Evolutionary conservation across 2,888 invertebrate species (phyloP).

Genomic region (Cheilosia vulpina): DNA sequence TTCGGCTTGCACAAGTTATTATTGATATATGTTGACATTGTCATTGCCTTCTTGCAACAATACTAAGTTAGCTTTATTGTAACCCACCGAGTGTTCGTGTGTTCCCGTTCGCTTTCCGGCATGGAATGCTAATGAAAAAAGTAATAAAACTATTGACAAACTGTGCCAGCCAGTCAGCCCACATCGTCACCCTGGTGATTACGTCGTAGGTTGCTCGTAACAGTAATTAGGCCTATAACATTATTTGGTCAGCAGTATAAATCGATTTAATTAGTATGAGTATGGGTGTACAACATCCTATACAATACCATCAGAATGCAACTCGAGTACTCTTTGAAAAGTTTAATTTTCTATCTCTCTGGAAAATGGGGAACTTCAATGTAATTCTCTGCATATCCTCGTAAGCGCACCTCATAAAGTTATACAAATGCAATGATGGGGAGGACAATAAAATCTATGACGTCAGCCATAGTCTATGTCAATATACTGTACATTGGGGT

Average conservation of each 20-base stretch:
- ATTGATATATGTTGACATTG: neutral
- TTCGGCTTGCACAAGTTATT: neutral
- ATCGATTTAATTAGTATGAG: neutral
- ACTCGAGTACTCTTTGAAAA: neutral
- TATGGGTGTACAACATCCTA: neutral
- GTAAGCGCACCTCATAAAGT: neutral
- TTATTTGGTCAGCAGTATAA: conserved; percentile 31
- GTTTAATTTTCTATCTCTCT: neutral
- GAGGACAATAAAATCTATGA: conserved; percentile 12
- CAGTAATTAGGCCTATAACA: conserved; percentile 1
- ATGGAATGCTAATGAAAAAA: conserved; percentile 1
- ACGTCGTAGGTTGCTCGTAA: conserved; percentile 3
- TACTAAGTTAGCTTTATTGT: neutral
- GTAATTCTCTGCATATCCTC: conserved; percentile 7
- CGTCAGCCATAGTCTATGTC: conserved; percentile 5
- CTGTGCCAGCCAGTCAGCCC: conserved; percentile 10
- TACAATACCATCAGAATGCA: neutral
- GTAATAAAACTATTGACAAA: conserved; percentile 39
- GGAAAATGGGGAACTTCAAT: conserved; percentile 8
- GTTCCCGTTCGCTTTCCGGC: conserved; percentile 8
- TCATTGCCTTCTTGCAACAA: no score
- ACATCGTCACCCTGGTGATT: conserved; percentile 1
- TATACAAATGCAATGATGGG: neutral
- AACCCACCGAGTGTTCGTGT: neutral
- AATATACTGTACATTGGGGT: neutral